Evolutionary conservation across 2,888 invertebrate genomes (phyloP), one percentile per base, ranked within the genome.

Genomic region (Cepaea hortensis): DNA sequence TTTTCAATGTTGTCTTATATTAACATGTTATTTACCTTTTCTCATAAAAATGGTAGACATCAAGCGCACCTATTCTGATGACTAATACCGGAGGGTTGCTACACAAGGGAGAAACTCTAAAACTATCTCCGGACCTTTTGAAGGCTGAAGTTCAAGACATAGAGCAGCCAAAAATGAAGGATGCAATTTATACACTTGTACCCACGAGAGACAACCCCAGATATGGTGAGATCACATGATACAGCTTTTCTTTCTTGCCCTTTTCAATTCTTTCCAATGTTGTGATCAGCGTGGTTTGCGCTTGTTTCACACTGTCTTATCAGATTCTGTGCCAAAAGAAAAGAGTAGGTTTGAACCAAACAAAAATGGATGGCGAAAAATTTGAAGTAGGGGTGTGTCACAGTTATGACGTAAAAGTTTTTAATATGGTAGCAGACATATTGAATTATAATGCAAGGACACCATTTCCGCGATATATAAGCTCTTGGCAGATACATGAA

Each of bases 171-270:
- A 87, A 88, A 61, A 84, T 89, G 15, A 89, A 89, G 87, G 91
- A 92, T 81, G 90, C 91, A 61, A 89, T 92, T 18, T 92, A 91
- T 79, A 92, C 93, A 72, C 90, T 93, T 55, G 89, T 90, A 15
- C 93, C 93, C 11, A 89, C 91, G 3, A 86, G 89, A 48, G 91
- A 91, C 82, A 93, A 93, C 85, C 93, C 93, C 9, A 90, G 90
- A 87, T 89, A 92, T 88, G 93, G 93, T 93, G 88, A 84, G 82
- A 3, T 35, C 4, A 65, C 50, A 4, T 62, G 23, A 20, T 73
- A 23, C 5, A 50, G 11, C 11, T 0, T 72, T n/a, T 72, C 72
- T 72, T 72, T 72, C 72, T 23, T 73, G 35, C 5, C 7, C 3
- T 15, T 11, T 73, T 73, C 46, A 46, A 3, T 73, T 0, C 9